phyloP scores from a whole-genome alignment of 2,797 vertebrate genomes.

The Jordanella pulchra region DNA sequence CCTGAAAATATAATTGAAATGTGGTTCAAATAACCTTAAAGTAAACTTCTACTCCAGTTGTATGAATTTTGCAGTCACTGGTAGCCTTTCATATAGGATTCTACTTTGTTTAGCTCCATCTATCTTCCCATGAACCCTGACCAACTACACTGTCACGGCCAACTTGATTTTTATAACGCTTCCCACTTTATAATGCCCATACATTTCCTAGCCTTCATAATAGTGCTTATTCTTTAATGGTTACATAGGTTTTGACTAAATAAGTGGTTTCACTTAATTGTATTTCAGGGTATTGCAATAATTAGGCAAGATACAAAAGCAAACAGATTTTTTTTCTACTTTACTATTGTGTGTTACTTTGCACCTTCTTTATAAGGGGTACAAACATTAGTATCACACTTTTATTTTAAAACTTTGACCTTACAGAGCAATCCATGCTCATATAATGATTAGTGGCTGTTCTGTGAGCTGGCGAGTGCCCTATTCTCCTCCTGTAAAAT shows the following conservation, averaged over 20 bases:
- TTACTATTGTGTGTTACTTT: not conserved
- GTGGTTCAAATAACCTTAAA: not conserved
- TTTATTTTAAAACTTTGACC: constrained; percentile 24
- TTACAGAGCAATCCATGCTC: constrained; percentile 12
- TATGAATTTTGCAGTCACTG: not conserved
- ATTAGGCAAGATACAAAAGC: not conserved
- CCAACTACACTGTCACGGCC: not conserved
- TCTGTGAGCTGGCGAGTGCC: constrained; percentile 39
- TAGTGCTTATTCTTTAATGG: not conserved
- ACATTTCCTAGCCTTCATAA: not conserved
- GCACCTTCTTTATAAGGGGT: not conserved
- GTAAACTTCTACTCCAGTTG: not conserved
- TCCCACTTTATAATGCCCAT: not conserved
- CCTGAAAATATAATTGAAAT: not conserved
- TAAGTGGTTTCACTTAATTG: not conserved
- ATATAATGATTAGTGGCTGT: constrained; percentile 27
- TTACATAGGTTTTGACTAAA: too few species aligned
- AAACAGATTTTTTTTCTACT: not conserved
- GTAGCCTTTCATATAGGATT: not conserved
- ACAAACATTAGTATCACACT: constrained; percentile 16
- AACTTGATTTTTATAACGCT: not conserved
- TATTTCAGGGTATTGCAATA: not conserved
- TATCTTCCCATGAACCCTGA: not conserved
- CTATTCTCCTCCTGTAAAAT: constrained; percentile 4
- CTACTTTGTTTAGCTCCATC: not conserved